Evolutionary conservation across 2,888 invertebrate species (phyloP), one percentile per base, ranked within the genome.

Genomic region (Anaspis maculata): DNA sequence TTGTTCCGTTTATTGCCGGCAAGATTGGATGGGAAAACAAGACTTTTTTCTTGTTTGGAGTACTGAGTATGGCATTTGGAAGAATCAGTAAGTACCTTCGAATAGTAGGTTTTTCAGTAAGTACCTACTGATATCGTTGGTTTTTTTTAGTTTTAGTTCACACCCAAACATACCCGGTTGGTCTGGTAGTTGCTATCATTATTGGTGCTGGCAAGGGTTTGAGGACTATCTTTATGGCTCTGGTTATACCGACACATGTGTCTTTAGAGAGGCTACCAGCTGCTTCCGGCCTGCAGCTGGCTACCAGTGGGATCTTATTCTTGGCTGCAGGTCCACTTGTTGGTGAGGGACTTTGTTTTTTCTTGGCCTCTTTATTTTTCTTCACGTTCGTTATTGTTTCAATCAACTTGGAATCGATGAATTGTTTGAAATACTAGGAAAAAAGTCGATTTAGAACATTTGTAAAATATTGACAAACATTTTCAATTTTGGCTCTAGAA

Each of bases 151-250:
- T 76, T 32, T 62, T 83, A 34, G 76, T 81, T 2, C 72, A 76
- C 49, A 71, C 73, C 15, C 72, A 74, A 42, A 68, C 70, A 7
- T 78, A 72, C 52, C 50, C 56, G 7, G 61, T 76, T 1, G 68
- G 77, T 1, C 54, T 83, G 13, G 42, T 69, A 10, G 72, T 79
- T 9, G 77, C 79, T 15, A 70, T 76, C 1, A 70, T 79, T 42
- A 75, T 83, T 41, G 83, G 83, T 0, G 71, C 77, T 36, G 80
- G 79, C 12, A 83, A 83, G 62, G 83, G 78, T 0, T 58, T 83
- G 1, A 67, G 82, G 33, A 83, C 83, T 3, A 78, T 83, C 3
- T 83, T 83, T 51, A 79, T 83, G 75, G 78, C 80, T 0, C 60
- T 83, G 3, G 79, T 82, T 7, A 79, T 83, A 48, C 82, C 83